Conservation (phyloP, 2,797 vertebrate species). For the Helarctos malayanus region DNA sequence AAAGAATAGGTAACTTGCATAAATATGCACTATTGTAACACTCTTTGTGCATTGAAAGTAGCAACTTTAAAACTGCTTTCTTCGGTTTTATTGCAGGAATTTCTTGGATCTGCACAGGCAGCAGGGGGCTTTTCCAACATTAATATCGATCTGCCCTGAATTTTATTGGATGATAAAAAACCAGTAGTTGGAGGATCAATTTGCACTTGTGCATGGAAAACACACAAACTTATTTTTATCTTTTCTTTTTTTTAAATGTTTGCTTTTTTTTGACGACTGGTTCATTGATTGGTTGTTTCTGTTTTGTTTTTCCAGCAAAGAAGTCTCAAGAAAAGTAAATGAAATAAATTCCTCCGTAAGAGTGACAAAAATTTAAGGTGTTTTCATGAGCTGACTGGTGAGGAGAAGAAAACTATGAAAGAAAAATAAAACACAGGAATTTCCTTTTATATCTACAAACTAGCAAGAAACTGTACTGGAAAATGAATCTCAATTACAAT, state of each 20-base stretch:
- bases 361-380: slow-evolving; percentile 23
- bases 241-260: neutral
- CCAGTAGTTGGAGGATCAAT: neutral
- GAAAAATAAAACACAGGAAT: neutral
- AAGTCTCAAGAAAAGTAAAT: neutral
- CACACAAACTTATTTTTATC: neutral
- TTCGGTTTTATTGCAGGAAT: neutral
- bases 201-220: neutral
- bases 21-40: neutral
- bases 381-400: neutral
- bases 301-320: neutral
- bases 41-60: too few relatives aligned
- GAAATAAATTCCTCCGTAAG: neutral
- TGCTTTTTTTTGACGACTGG: neutral
- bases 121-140: neutral
- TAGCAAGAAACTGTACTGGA: neutral
- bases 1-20: neutral
- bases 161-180: neutral
- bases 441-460: neutral
- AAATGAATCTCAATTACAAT: neutral
- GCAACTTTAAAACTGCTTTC: neutral
- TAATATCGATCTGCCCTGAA: neutral
- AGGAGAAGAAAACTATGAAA: neutral
- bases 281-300: neutral
- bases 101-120: neutral